Conservation (phyloP, 2,888 invertebrate species). For the Sphaerophoria rueppellii region DNA sequence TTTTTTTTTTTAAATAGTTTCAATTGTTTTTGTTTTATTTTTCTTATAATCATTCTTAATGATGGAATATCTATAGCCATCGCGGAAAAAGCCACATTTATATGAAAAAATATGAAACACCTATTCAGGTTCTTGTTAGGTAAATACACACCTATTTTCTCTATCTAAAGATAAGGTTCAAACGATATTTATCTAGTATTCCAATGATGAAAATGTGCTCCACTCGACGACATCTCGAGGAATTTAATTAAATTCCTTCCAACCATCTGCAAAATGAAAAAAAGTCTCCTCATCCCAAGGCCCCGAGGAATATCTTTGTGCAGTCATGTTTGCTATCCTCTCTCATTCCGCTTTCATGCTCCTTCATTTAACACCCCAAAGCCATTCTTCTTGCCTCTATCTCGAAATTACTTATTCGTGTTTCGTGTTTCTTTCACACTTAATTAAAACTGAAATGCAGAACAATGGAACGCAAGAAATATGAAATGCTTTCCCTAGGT, state of each 20-base stretch:
- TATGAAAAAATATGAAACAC: too few relatives aligned
- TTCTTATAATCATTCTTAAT: too few relatives aligned
- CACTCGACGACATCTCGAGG: background rate
- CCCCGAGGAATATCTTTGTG: conserved; percentile 27
- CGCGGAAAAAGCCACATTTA: too few relatives aligned
- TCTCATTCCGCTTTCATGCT: background rate
- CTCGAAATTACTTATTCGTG: conserved; percentile 66
- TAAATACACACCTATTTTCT: background rate
- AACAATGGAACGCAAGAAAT: conserved; percentile 61
- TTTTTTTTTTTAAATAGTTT: too few relatives aligned
- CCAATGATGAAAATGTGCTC: background rate
- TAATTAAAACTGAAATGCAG: conserved; percentile 69
- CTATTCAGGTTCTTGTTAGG: too few relatives aligned
- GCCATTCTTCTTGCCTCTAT: conserved; percentile 36
- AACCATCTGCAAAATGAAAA: background rate
- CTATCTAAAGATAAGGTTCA: background rate
- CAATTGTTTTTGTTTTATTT: too few relatives aligned
- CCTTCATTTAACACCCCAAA: background rate
- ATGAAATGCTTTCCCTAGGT: conserved; percentile 57
- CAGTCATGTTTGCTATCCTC: conserved; percentile 12
- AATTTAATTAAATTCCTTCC: conserved; percentile 35
- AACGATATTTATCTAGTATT: background rate
- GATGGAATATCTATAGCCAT: too few relatives aligned
- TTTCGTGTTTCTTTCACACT: conserved; percentile 71
- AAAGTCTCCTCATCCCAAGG: conserved; percentile 1